Percentiles rank a stretch among this genome's conserved stretches.
phyloP scores from a whole-genome alignment of 2,797 vertebrate genomes.

The Hemitrygon akajei region DNA sequence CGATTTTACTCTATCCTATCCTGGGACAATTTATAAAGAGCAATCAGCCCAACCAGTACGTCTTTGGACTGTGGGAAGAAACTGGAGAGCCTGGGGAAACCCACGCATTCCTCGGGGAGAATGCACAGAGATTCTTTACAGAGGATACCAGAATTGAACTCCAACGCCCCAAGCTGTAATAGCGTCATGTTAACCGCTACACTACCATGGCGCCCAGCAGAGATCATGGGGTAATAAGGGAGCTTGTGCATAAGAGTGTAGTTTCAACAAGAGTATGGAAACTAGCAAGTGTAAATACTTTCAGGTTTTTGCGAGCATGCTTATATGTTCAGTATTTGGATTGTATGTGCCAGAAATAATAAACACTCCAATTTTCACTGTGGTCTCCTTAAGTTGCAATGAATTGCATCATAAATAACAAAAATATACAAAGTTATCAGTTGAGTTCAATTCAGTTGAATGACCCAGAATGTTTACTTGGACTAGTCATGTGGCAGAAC shows the following conservation, averaged over 20 bases:
- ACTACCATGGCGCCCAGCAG: not conserved
- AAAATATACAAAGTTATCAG: conserved; percentile 27
- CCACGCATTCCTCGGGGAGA: no score
- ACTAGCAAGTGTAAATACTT: not conserved
- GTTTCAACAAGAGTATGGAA: not conserved
- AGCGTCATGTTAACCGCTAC: no score
- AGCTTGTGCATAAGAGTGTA: no score
- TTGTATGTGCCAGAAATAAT: not conserved
- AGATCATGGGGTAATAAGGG: not conserved
- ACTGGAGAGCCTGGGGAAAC: no score
- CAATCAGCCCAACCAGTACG: no score
- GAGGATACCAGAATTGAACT: no score
- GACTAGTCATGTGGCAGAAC: not conserved
- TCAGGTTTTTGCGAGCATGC: not conserved
- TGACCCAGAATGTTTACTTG: not conserved
- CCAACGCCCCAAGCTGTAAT: no score
- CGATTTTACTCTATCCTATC: no score
- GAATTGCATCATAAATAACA: conserved; percentile 24
- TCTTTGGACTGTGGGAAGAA: no score
- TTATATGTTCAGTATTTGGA: not conserved
- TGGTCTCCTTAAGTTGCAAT: not conserved
- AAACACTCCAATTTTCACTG: not conserved
- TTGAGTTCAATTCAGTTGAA: not conserved
- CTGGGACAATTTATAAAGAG: no score
- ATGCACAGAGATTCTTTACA: no score